Base-by-base conservation (phyloP, 2,113 vertebrate species). In the Pseudonaja textilis region DNA sequence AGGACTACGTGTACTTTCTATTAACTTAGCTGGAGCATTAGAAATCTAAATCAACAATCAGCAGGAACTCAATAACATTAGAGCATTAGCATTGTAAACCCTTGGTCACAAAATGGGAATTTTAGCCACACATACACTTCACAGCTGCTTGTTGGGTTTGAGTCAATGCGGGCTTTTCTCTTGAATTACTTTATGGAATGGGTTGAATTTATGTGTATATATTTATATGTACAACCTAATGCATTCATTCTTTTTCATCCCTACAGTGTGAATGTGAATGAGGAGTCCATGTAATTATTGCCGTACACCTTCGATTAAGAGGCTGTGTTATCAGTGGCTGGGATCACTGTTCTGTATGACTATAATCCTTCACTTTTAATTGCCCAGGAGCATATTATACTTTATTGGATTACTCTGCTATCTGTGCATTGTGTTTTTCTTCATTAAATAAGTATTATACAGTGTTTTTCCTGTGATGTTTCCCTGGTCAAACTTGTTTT, bases 311-410 rank as follows among this genome's bases (percentile, higher is more conserved):
- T 16, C 22, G 86, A 47, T 92, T 88, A 52, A 81, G 52, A 39
- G 29, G 20, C n/a, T 89, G 55, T 89, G 87, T 69, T 81, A 74
- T 90, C 86, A 74, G 0, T 0, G 14, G 55, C 94, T 74, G 7
- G 29, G 85, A 81, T 93, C 93, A 26, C 18, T 81, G 61, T 89
- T 93, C 29, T 25, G 2, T 89, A 90, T 90, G 93, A 22, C 59
- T 91, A 9, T 61, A 47, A 91, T 94, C 88, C 6, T 92, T 34
- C 55, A 52, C 59, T 57, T 74, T 89, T 26, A 54, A 91, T 91
- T 94, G 50, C 5, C 91, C 20, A 56, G 25, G 93, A 6, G 0
- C 45, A 74, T 86, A 39, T 94, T 57, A 94, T 64, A 93, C 55
- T 55, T 92, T 90, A 93, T 56, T 93, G 12, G 25, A 54, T 88